Conservation (phyloP, 2,113 vertebrate species). For the Poicephalus gulielmi region DNA sequence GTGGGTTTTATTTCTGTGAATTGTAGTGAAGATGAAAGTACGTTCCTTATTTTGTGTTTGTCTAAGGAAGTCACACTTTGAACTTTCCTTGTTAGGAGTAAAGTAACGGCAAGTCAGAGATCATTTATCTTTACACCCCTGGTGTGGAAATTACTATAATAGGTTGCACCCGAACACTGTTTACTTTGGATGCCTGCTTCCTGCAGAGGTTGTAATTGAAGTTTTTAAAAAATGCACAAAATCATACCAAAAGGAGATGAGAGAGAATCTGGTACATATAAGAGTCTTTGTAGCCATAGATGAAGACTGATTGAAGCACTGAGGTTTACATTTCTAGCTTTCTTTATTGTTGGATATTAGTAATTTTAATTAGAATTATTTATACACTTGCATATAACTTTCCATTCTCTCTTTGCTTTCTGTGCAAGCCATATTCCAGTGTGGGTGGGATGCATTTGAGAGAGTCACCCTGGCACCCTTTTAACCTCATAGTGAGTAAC, state of each 20-base stretch:
- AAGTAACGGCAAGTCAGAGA: neutral
- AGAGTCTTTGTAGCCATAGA: neutral
- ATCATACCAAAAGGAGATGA: neutral
- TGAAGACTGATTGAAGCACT: neutral
- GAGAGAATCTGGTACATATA: neutral
- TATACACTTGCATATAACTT: neutral
- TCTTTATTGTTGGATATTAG: neutral
- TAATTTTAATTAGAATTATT: neutral
- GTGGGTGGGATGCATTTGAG: neutral
- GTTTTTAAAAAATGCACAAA: neutral
- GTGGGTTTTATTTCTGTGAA: neutral
- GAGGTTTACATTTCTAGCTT: neutral
- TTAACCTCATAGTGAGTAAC: neutral
- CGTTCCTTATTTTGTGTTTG: neutral
- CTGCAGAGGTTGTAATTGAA: neutral
- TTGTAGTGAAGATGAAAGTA: neutral
- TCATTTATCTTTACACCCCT: neutral
- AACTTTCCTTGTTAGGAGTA: neutral
- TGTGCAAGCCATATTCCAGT: neutral
- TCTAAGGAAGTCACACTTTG: neutral
- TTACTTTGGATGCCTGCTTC: neutral
- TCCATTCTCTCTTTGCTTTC: neutral
- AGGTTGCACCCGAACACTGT: neutral
- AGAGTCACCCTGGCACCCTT: neutral
- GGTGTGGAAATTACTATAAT: neutral